A percentile compares a stretch with the other conserved stretches of the same genome.
These are phyloP conservation scores for Unio delphinus DNA, from an alignment of 2,888 invertebrate genomes.

Conservation along the genomic window DNA sequence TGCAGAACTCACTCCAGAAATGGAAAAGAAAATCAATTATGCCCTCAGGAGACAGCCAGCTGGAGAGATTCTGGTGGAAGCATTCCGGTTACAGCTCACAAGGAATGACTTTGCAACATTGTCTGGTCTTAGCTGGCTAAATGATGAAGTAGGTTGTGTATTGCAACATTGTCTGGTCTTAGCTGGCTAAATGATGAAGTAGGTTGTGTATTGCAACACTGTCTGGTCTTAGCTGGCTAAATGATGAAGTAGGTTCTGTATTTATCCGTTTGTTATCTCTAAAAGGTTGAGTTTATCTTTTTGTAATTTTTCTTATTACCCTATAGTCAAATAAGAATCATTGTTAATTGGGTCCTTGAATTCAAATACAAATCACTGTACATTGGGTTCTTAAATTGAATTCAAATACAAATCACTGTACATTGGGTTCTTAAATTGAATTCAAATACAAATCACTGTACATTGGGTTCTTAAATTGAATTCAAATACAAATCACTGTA, in stretches of 20 bases:
- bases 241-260: constrained; percentile 78
- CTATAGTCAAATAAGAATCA: too few species aligned
- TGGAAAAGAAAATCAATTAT: constrained; percentile 73
- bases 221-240: constrained; percentile 90
- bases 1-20: constrained; percentile 78
- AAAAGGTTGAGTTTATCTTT: background rate
- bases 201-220: constrained; percentile 77
- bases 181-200: constrained; percentile 94
- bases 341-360: too few species aligned
- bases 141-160: constrained; percentile 78
- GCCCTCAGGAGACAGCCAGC: constrained; percentile 72
- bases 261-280: background rate
- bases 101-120: constrained; percentile 88
- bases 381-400: too few species aligned
- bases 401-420: too few species aligned
- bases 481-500: too few species aligned
- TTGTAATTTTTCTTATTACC: too few species aligned
- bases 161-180: constrained; percentile 82
- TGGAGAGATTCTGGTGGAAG: constrained; percentile 78
- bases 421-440: too few species aligned
- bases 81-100: constrained; percentile 78
- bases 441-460: too few species aligned
- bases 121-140: constrained; percentile 90
- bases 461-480: too few species aligned
- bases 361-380: too few species aligned